Base-by-base conservation (phyloP, 2,797 vertebrate genomes). In the Falco biarmicus region DNA sequence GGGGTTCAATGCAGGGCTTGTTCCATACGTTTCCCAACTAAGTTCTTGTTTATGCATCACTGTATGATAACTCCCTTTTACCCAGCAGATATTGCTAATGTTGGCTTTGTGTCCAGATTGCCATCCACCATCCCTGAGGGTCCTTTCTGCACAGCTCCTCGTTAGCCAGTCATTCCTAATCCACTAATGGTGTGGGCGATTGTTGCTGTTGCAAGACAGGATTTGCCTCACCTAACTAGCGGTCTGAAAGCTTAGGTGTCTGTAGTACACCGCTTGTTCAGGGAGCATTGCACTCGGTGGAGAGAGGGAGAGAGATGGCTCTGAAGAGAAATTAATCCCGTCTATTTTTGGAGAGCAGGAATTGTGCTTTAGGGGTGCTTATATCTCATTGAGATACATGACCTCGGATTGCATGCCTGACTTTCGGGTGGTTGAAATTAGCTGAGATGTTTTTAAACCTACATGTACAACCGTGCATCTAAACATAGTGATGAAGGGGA, bases 1-100 rank as follows among this genome's bases (percentile, higher is more conserved):
- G 0, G 0, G 22, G 1, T 25, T 56, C 31, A 5, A 1, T 1
- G 17, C n/a, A 15, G 12, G 29, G 13, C 66, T 59, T 8, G 9
- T 61, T 54, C 54, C 28, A 0, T 10, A 2, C 2, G 1, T 50
- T 73, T 66, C 63, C 76, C 24, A 24, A 11, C 5, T 18, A 64
- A 47, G 24, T 25, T 28, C 54, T 5, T 17, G 8, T 41, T 5
- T 2, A 0, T 4, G 0, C 17, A 8, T 19, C 41, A 57, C 57
- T 13, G 29, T 13, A 2, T 8, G 24, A 8, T 32, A 25, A 13
- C 11, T 74, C n/a, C 34, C 34, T 45, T 68, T 53, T 17, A 7
- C 31, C 0, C 2, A 76, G 31, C 47, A 6, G 8, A 0, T 5
- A 4, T 12, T 14, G 31, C 45, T 54, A 17, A 1, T 16, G 32